Evolutionary conservation across 2,113 vertebrate genomes (phyloP).

Genomic region (Oenanthe oenanthe): DNA sequence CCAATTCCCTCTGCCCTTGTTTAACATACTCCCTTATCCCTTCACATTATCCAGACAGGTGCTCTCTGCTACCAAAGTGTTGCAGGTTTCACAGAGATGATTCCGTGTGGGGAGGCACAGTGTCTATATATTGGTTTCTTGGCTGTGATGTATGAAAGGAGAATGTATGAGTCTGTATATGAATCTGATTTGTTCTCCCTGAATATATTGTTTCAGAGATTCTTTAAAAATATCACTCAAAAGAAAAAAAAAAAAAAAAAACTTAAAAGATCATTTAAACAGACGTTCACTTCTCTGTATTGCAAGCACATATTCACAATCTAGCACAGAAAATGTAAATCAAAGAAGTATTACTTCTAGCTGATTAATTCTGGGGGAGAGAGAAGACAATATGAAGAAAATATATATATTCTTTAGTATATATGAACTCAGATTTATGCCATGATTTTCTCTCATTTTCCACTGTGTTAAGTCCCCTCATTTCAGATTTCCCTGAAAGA

Average conservation of each 20-base stretch:
- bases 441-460: neutral
- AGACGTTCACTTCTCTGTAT: neutral
- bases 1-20: constrained; percentile 72
- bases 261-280: neutral
- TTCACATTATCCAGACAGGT: constrained; percentile 65
- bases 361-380: neutral
- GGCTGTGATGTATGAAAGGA: neutral
- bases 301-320: neutral
- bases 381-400: neutral
- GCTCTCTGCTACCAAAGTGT: constrained; percentile 48
- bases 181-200: neutral
- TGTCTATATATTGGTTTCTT: neutral
- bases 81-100: neutral
- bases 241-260: neutral
- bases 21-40: constrained; percentile 71
- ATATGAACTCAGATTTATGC: neutral
- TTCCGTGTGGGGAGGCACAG: neutral
- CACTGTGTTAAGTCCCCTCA: neutral
- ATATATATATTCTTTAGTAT: neutral
- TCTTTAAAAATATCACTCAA: neutral
- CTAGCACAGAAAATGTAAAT: neutral
- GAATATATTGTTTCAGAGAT: neutral
- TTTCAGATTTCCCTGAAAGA: constrained; percentile 41
- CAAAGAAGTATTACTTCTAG: neutral
- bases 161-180: neutral